Conservation (phyloP, 2,113 vertebrate species). For the Typhlomys cinereus region DNA sequence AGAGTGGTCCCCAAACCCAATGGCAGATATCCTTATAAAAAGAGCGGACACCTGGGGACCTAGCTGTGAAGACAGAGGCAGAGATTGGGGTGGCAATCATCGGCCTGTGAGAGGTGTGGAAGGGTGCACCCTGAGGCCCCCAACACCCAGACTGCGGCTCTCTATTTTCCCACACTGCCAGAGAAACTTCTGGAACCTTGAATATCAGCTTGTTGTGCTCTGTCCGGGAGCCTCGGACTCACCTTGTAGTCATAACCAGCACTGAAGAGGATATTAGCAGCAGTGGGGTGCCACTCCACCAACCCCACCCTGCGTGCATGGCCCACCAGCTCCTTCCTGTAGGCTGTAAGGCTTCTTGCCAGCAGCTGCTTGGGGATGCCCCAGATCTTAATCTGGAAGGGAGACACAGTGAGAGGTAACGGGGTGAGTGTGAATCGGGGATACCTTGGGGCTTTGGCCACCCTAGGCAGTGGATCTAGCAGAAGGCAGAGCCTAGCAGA, state of each 20-base stretch:
- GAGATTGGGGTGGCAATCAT: not conserved
- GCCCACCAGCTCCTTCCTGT: conserved; percentile 90
- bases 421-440: not conserved
- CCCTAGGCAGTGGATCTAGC: not conserved
- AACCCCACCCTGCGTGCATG: conserved; percentile 92
- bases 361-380: conserved; percentile 91
- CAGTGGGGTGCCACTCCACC: conserved; percentile 96
- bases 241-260: conserved; percentile 95
- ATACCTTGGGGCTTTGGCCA: accelerated
- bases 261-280: conserved; percentile 93
- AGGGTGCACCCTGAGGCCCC: too few relatives aligned
- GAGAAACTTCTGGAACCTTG: not conserved
- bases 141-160: not conserved
- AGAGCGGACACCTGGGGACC: too few relatives aligned
- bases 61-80: not conserved
- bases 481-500: too few relatives aligned
- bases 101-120: too few relatives aligned
- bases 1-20: not conserved
- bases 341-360: conserved; percentile 87
- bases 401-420: too few relatives aligned
- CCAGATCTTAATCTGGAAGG: conserved; percentile 94
- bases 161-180: not conserved
- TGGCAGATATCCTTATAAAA: not conserved
- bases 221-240: conserved; percentile 8
- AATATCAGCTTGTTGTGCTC: not conserved